Evolutionary conservation across 2,113 vertebrate species (phyloP), one percentile per base, ranked within the genome.

Genomic region (Microcebus ravelobensis): DNA sequence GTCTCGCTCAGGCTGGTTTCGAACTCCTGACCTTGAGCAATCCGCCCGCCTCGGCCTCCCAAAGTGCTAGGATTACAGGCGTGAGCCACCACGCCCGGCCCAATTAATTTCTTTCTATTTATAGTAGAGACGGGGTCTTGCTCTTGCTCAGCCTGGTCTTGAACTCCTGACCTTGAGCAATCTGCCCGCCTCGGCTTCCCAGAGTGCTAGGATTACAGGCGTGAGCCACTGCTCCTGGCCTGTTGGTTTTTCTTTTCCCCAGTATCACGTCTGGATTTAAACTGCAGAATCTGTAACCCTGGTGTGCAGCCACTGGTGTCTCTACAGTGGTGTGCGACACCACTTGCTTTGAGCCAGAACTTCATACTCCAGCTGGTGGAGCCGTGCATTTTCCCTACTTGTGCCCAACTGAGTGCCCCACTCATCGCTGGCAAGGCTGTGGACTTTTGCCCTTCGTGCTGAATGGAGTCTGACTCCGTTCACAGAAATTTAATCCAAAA

Each of bases 401-500:
- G 61, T 61, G 18, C 81, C 31, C 25, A 52, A 36, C 42, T 48
- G 23, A 70, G 34, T 21, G 50, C 27, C 5, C 39, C 13, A 25
- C 14, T 61, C 14, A 36, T n/a, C 29, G 52, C 81, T 42, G 73
- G 52, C 1, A 15, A 86, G 42, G 42, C 7, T 52, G 2, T 42
- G 52, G 29, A 5, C 12, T 65, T 86, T 14, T 59, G 12, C 10
- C 25, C 81, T 52, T 42, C 20, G 27, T 34, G 15, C 7, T 34
- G 42, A 70, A 39, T 23, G 27, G 6, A 39, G 39, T 67, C 55
- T 65, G 61, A 48, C 57, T 74, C 31, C 11, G 48, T 8, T 48
- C 36, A 39, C 52, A 34, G 36, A 89, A 83, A 8, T 52, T 15
- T 82, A 81, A 63, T 55, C 48, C 86, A 89, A 95, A 87, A 88